Evolutionary conservation across 2,797 vertebrate species (phyloP).

Genomic region (Pantherophis vulpinus): DNA sequence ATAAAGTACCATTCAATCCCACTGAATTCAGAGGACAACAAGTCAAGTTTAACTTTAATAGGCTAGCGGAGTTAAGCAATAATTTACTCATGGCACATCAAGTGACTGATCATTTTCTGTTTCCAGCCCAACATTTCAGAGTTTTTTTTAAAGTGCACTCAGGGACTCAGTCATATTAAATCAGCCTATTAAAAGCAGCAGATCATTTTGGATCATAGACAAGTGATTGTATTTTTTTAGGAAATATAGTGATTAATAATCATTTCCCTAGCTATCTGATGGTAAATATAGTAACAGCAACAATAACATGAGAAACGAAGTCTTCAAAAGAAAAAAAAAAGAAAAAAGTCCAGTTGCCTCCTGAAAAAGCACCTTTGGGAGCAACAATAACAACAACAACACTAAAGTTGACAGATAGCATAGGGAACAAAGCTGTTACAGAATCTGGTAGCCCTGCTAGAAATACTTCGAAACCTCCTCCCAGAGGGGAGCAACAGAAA

Average conservation of each 20-base stretch:
- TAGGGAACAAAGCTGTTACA: background rate
- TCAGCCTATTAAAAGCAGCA: background rate
- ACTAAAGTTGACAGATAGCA: background rate
- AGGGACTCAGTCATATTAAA: constrained; percentile 9
- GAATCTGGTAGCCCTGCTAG: background rate
- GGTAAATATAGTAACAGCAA: background rate
- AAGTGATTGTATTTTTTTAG: background rate
- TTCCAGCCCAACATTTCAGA: constrained; percentile 2
- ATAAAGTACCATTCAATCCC: background rate
- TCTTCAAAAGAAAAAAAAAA: background rate
- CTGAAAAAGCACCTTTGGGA: background rate
- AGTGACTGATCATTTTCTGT: background rate
- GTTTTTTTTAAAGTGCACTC: background rate
- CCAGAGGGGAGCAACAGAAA: background rate
- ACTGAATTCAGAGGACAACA: background rate
- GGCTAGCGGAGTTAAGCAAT: background rate
- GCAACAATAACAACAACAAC: background rate
- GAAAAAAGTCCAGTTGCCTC: background rate
- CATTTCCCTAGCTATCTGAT: background rate
- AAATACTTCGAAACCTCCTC: background rate
- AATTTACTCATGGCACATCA: background rate
- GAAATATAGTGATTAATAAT: background rate
- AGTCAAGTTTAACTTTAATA: background rate
- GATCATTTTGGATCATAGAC: background rate
- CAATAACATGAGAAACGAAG: background rate